Percentiles rank a stretch among this genome's conserved stretches.
phyloP scores from a whole-genome alignment of 2,797 vertebrate genomes.

The Paedocypris micromegethes region DNA sequence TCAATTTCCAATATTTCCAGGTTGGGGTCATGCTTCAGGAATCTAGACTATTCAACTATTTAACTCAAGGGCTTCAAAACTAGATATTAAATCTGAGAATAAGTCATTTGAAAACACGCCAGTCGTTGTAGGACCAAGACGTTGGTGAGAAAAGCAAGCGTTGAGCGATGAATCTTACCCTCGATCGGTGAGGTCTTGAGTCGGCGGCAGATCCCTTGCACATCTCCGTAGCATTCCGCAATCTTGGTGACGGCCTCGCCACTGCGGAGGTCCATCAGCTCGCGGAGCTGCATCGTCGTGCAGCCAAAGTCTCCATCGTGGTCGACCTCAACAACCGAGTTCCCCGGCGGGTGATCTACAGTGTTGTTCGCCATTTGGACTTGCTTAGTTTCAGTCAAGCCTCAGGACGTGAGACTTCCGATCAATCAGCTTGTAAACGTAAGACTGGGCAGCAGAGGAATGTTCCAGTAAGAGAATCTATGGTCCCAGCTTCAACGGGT shows the following conservation, averaged over 20 bases:
- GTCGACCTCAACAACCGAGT: slow-evolving; percentile 78
- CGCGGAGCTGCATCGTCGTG: slow-evolving; percentile 74
- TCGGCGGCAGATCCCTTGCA: slow-evolving; percentile 80
- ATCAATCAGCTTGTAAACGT: slow-evolving; percentile 17
- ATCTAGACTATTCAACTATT: no score
- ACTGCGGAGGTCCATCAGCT: slow-evolving; percentile 87
- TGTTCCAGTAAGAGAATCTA: background rate
- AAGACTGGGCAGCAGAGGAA: slow-evolving; percentile 40
- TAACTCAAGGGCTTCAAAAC: no score
- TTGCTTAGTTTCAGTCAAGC: slow-evolving; percentile 10
- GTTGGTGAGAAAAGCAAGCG: no score
- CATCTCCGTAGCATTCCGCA: slow-evolving; percentile 71
- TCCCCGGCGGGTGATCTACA: slow-evolving; percentile 80
- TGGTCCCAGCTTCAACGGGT: background rate
- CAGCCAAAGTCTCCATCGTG: slow-evolving; percentile 85
- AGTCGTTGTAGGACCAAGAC: no score
- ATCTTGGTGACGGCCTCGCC: slow-evolving; percentile 78
- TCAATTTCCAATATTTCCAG: no score
- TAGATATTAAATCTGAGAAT: no score
- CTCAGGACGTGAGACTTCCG: slow-evolving; percentile 4
- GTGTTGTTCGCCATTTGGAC: slow-evolving; percentile 82
- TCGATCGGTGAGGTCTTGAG: slow-evolving; percentile 89
- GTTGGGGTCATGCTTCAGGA: no score
- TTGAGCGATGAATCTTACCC: slow-evolving; percentile 67
- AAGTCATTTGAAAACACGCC: no score